A percentile compares a stretch with the other conserved stretches of the same genome.
Evolutionary conservation across 1,140 invertebrate genomes (phyloP).

Genomic region (Neomicropteryx cornuta): DNA sequence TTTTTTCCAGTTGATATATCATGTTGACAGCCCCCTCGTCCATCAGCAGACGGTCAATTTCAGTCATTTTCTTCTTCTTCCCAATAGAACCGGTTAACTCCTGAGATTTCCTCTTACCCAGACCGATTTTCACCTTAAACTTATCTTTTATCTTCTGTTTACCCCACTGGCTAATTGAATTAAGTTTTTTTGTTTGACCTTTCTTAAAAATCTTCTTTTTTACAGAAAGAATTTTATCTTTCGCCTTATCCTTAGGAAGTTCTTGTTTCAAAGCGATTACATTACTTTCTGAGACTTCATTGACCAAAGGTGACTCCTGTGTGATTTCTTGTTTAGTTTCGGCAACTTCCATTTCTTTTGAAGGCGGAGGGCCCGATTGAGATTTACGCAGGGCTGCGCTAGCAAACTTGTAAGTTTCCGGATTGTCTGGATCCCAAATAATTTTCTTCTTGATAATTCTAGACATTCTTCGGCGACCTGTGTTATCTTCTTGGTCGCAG

Average conservation of each 20-base stretch:
- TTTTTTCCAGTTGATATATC: conserved; percentile 62
- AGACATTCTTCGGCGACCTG: conserved; percentile 28
- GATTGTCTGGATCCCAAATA: conserved; percentile 57
- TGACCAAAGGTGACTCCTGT: conserved; percentile 14
- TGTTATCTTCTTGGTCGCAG: conserved; percentile 22
- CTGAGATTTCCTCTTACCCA: no score
- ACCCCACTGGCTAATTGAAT: conserved; percentile 24
- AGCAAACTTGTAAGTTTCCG: conserved; percentile 35
- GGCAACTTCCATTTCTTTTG: conserved; percentile 22
- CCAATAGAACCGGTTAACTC: no score
- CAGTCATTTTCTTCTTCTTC: conserved; percentile 48
- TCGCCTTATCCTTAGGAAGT: conserved; percentile 22
- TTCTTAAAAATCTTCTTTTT: conserved; percentile 22
- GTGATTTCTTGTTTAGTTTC: conserved; percentile 24
- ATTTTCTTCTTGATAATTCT: conserved; percentile 55
- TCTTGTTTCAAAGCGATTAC: conserved; percentile 16
- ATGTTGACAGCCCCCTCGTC: conserved; percentile 80
- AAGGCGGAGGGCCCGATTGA: no score
- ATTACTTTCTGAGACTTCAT: background rate
- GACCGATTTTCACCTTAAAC: no score
- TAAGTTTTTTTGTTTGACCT: conserved; percentile 22
- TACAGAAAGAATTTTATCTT: conserved; percentile 17
- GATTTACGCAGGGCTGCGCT: conserved; percentile 9
- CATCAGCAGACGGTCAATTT: conserved; percentile 65
- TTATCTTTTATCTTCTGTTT: conserved; percentile 29